Evolutionary conservation across 1,140 invertebrate genomes (phyloP).

Genomic region (Schlechtendalia chinensis): DNA sequence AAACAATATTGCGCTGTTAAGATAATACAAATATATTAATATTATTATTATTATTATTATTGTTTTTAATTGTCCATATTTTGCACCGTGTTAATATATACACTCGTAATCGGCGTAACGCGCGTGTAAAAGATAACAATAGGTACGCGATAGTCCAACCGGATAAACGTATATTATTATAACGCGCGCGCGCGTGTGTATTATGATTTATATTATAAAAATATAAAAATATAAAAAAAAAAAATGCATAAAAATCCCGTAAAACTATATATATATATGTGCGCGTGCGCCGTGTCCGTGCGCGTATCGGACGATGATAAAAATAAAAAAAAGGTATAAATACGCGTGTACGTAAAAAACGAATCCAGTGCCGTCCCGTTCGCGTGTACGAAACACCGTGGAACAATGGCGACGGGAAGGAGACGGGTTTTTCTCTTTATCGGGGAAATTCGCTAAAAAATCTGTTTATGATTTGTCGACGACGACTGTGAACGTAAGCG

Average conservation of each 20-base stretch:
- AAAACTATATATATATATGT: constrained; percentile 5
- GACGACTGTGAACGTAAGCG: too few relatives aligned
- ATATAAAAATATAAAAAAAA: background rate
- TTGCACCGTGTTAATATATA: constrained; percentile 29
- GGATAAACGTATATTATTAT: constrained; percentile 48
- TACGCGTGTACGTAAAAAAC: background rate
- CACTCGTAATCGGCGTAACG: constrained; percentile 44
- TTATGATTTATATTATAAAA: too few relatives aligned
- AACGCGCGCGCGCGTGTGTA: background rate
- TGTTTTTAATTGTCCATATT: constrained; percentile 45
- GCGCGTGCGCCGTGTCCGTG: background rate
- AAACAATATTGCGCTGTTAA: constrained; percentile 26
- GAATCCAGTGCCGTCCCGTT: too few relatives aligned
- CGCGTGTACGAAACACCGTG: too few relatives aligned
- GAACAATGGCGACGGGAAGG: too few relatives aligned
- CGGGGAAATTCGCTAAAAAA: too few relatives aligned
- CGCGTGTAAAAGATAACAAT: constrained; percentile 49
- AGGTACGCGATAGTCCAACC: constrained; percentile 42
- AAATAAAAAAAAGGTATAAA: background rate
- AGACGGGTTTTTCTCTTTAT: too few relatives aligned
- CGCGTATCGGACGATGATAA: background rate
- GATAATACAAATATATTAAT: constrained; percentile 26
- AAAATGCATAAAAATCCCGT: background rate
- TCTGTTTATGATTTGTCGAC: too few relatives aligned
- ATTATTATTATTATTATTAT: constrained; percentile 29